These are phyloP conservation scores for Ascidia mentula DNA, from an alignment of 23 tunicate species.

Conservation along the genomic window DNA sequence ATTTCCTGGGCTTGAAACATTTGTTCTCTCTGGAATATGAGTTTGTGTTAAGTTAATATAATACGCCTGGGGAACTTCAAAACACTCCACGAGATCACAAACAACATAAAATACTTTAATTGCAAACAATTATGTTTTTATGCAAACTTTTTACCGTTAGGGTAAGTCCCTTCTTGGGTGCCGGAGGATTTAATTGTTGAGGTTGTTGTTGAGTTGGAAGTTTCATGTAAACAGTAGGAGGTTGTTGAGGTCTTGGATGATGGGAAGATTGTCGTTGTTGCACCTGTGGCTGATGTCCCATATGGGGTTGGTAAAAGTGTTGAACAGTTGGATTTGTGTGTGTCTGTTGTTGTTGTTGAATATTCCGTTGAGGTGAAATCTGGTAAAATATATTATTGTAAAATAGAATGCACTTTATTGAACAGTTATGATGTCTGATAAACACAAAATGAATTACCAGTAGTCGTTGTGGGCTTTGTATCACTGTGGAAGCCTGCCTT, in stretches of 20 bases:
- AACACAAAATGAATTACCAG: too few relatives aligned
- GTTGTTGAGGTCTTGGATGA: slow-evolving; percentile 12
- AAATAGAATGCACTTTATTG: too few relatives aligned
- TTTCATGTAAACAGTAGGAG: slow-evolving; percentile 15
- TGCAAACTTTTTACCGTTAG: too few relatives aligned
- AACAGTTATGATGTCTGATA: too few relatives aligned
- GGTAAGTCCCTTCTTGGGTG: slow-evolving; percentile 37
- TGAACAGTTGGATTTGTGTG: not conserved
- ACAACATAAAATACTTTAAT: too few relatives aligned
- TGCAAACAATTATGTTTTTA: too few relatives aligned
- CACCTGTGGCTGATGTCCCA: not conserved
- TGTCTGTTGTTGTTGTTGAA: not conserved
- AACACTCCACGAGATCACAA: too few relatives aligned
- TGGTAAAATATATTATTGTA: not conserved
- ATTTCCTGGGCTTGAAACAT: slow-evolving; percentile 88
- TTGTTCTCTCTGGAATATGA: slow-evolving; percentile 60
- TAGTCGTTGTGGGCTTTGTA: too few relatives aligned
- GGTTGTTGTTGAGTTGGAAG: slow-evolving; percentile 18
- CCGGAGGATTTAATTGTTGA: slow-evolving; percentile 18
- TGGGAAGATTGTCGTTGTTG: not conserved
- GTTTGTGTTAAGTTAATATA: too few relatives aligned
- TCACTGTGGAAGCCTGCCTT: not conserved
- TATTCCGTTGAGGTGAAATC: not conserved
- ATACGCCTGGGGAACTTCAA: too few relatives aligned
- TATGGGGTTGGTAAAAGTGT: not conserved